Percentiles rank a stretch among this genome's conserved stretches.
Evolutionary conservation across 2,113 vertebrate species (phyloP).

Genomic region (Lophura nycthemera): DNA sequence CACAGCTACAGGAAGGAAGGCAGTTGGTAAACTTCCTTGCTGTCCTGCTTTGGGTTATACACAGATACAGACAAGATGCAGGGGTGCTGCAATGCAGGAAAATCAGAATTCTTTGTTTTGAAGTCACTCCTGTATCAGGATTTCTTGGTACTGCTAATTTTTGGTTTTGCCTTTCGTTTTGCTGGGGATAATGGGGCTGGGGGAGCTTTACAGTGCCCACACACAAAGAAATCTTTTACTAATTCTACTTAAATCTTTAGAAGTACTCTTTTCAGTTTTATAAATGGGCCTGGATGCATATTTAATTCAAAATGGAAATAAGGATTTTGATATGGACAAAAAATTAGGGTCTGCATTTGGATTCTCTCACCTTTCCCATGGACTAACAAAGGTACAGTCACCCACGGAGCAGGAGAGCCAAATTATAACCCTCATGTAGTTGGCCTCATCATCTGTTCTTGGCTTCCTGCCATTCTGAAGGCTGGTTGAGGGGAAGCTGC

Average conservation of each 20-base stretch:
- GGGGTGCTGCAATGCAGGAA: background rate
- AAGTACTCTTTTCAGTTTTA: background rate
- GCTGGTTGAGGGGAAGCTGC: conserved; percentile 14
- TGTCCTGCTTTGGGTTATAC: background rate
- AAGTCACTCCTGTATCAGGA: background rate
- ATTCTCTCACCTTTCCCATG: background rate
- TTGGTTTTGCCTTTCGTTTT: background rate
- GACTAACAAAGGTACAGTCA: background rate
- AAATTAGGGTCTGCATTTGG: background rate
- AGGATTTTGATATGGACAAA: background rate
- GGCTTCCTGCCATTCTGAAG: conserved; percentile 7
- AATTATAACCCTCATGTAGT: background rate
- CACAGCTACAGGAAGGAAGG: background rate
- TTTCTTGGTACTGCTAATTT: background rate
- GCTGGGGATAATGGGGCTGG: background rate
- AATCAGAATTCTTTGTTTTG: background rate
- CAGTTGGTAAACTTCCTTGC: background rate
- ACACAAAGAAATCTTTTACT: background rate
- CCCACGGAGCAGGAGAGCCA: background rate
- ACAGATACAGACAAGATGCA: background rate
- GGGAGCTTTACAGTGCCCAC: background rate
- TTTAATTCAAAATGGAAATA: background rate
- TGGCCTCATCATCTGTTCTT: conserved; percentile 1
- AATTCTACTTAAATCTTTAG: background rate
- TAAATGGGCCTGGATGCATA: background rate